Conservation (phyloP, 2,113 vertebrate genomes). For the Puffinus mauretanicus region DNA sequence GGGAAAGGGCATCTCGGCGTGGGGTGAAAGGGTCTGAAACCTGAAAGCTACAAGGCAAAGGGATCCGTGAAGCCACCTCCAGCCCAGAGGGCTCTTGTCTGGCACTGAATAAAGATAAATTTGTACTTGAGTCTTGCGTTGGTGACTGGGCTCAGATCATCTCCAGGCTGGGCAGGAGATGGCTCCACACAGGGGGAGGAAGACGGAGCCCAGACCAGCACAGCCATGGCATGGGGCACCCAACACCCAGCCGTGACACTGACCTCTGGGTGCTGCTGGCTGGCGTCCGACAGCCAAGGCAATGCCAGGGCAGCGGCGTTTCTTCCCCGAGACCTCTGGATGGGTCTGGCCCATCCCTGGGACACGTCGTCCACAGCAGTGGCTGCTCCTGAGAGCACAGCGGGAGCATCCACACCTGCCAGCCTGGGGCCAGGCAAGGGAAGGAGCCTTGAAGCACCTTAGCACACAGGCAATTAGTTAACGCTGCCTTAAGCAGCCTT, state of each 20-base stretch:
- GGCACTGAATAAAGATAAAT: conserved; percentile 30
- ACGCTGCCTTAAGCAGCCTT: background rate
- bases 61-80: fast-evolving
- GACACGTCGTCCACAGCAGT: fast-evolving
- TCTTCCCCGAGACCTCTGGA: background rate
- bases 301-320: background rate
- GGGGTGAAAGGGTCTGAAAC: background rate
- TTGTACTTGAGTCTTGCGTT: background rate
- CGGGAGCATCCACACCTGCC: background rate
- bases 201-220: background rate
- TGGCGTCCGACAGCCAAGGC: background rate
- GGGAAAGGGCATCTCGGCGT: background rate
- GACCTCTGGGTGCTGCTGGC: background rate
- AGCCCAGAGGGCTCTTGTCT: background rate
- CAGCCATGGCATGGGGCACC: background rate
- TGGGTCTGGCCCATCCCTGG: background rate
- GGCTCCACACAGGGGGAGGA: background rate
- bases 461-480: background rate
- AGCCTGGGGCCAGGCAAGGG: background rate
- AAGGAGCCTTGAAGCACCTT: background rate
- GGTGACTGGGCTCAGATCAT: background rate
- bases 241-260: background rate
- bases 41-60: background rate
- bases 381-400: background rate
- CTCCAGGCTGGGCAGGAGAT: background rate